These are phyloP conservation scores for Drosophila miranda DNA, from an alignment of 1,140 invertebrate species.

Conservation along the genomic window DNA sequence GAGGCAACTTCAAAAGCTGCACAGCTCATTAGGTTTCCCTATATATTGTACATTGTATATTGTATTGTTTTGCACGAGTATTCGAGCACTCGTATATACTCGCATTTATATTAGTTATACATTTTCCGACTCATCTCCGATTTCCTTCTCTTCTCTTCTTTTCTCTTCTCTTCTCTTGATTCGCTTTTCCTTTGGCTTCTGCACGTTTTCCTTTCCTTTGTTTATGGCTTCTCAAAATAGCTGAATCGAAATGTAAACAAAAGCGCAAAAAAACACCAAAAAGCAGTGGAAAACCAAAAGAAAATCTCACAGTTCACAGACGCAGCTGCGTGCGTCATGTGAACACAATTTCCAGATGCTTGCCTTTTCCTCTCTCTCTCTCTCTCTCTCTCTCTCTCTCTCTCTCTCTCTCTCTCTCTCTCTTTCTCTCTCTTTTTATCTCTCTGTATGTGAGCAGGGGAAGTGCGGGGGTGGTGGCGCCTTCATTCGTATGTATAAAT, in stretches of 20 bases:
- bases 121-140: constrained; percentile 51
- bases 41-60: constrained; percentile 4
- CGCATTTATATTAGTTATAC: constrained; percentile 32
- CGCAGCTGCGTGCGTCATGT: constrained; percentile 72
- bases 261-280: constrained; percentile 62
- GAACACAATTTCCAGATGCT: constrained; percentile 75
- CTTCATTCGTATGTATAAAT: constrained; percentile 21
- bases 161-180: neutral
- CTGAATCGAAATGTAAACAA: constrained; percentile 76
- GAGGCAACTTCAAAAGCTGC: constrained; percentile 71
- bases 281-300: constrained; percentile 20
- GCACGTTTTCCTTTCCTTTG: constrained; percentile 73
- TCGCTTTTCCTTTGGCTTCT: constrained; percentile 25
- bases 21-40: constrained; percentile 69
- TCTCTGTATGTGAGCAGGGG: constrained; percentile 1
- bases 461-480: neutral
- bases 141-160: constrained; percentile 18
- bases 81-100: neutral
- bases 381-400: neutral
- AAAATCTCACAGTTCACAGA: constrained; percentile 47
- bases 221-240: constrained; percentile 80
- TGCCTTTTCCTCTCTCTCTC: constrained; percentile 5
- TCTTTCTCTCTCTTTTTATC: constrained; percentile 2
- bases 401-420: too few species aligned
- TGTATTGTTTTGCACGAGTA: too few species aligned